Evolutionary conservation across 2,888 invertebrate species (phyloP), one percentile per base, ranked within the genome.

Genomic region (Parnassius orleans): DNA sequence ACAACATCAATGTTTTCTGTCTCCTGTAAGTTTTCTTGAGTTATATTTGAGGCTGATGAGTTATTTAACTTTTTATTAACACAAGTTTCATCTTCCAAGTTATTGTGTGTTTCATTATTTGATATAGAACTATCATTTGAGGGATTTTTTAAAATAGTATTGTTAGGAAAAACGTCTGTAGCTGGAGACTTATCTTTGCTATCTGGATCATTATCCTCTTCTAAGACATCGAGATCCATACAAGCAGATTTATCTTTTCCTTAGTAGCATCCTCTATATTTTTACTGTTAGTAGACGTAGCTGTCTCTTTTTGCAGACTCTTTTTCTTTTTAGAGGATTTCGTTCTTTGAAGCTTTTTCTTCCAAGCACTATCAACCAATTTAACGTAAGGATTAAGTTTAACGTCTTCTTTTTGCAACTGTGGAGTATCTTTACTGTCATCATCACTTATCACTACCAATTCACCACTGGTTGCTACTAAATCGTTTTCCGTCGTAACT

Each of bases 361-460:
- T 90, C 70, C 80, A 73, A 9, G 86, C 91, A 9, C 75, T 77
- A 68, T 90, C 86, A 5, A 92, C 88, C 60, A 92, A 70, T 68
- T 87, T 89, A 1, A 90, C 87, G 19, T 79, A 87, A 10, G 92
- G 92, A 73, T 92, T 90, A 3, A 81, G 66, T 19, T 69, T 54
- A 66, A 82, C 85, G 1, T 72, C 75, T 11, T 69, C 70, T 53
- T 77, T 77, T 63, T 71, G 66, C 14, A 65, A 60, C 57, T 69
- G 73, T 56, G 71, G 62, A 57, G 60, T 69, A 59, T 77, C 80
- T 70, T 79, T 81, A 63, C 80, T 79, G 10, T 90, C 90, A 60
- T 90, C 90, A 63, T 92, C 92, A 72, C 86, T 90, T 48, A 92
- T 81, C 24, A 88, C 68, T 52, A 91, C 80, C 11, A 78, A 64